These are phyloP conservation scores for Pimpla rufipes DNA, from an alignment of 2,888 invertebrate genomes.

Conservation along the genomic window DNA sequence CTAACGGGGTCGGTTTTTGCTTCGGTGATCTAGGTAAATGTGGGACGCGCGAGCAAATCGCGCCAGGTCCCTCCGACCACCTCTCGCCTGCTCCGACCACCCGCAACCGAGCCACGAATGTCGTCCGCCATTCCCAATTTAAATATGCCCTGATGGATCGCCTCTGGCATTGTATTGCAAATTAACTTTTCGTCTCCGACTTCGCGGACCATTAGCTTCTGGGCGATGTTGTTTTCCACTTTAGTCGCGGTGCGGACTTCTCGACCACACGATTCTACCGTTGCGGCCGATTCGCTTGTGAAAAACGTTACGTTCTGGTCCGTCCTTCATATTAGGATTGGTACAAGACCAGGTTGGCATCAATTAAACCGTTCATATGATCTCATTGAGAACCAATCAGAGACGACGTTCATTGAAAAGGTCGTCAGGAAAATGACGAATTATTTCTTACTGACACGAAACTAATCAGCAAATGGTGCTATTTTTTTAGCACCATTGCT, in stretches of 20 bases:
- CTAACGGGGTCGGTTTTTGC: slow-evolving; percentile 59
- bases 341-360: background rate
- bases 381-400: too few relatives aligned
- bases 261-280: background rate
- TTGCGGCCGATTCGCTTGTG: background rate
- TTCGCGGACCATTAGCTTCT: slow-evolving; percentile 65
- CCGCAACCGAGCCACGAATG: slow-evolving; percentile 28
- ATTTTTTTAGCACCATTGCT: too few relatives aligned
- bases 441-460: too few relatives aligned
- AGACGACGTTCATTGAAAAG: too few relatives aligned
- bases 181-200: slow-evolving; percentile 65
- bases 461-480: too few relatives aligned
- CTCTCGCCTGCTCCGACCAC: slow-evolving; percentile 7
- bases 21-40: slow-evolving; percentile 55
- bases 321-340: background rate
- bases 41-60: slow-evolving; percentile 57
- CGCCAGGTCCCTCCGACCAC: slow-evolving; percentile 42
- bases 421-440: too few relatives aligned
- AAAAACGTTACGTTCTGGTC: background rate
- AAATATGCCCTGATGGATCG: slow-evolving; percentile 62
- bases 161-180: slow-evolving; percentile 62
- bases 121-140: slow-evolving; percentile 60
- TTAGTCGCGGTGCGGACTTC: slow-evolving; percentile 40
- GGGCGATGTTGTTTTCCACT: slow-evolving; percentile 50
- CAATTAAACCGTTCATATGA: background rate